phyloP scores from a whole-genome alignment of 2,888 invertebrate genomes.

The Antitype chi region DNA sequence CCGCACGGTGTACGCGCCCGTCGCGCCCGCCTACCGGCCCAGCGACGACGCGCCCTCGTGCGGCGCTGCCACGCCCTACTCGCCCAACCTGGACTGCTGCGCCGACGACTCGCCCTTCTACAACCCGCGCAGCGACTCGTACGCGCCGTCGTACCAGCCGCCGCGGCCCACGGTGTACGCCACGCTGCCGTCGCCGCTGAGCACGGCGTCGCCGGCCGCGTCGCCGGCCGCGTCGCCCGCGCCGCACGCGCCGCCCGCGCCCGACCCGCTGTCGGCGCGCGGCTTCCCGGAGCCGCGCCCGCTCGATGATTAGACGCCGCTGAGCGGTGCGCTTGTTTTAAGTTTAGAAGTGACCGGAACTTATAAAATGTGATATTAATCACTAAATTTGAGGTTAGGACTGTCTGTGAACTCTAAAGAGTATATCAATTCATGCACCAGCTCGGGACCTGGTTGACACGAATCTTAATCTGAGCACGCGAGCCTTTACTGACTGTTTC shows the following conservation, averaged over 20 bases:
- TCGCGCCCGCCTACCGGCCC: conserved; percentile 85
- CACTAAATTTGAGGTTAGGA: conserved; percentile 63
- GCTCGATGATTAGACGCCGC: conserved; percentile 78
- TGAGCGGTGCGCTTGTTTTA: conserved; percentile 56
- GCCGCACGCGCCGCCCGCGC: conserved; percentile 77
- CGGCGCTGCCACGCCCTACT: conserved; percentile 89
- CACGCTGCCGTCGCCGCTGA: conserved; percentile 86
- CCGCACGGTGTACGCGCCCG: conserved; percentile 88
- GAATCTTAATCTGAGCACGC: conserved; percentile 66
- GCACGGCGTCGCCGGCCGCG: conserved; percentile 84
- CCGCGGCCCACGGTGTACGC: conserved; percentile 89
- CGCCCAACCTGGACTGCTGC: conserved; percentile 86
- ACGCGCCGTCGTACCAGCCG: conserved; percentile 88
- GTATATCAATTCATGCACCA: conserved; percentile 69
- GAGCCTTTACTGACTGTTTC: conserved; percentile 67
- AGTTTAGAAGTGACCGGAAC: conserved; percentile 60
- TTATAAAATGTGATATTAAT: conserved; percentile 62
- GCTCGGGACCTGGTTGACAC: conserved; percentile 73
- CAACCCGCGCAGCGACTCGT: conserved; percentile 89
- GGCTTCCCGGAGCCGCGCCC: conserved; percentile 77
- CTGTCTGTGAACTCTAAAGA: conserved; percentile 65
- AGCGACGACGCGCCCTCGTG: conserved; percentile 89
- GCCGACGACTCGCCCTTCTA: conserved; percentile 89
- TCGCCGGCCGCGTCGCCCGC: conserved; percentile 85
- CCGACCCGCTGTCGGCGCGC: conserved; percentile 76